These are phyloP conservation scores for Stenodera caucasica DNA, from an alignment of 2,888 invertebrate species.

Conservation along the genomic window DNA sequence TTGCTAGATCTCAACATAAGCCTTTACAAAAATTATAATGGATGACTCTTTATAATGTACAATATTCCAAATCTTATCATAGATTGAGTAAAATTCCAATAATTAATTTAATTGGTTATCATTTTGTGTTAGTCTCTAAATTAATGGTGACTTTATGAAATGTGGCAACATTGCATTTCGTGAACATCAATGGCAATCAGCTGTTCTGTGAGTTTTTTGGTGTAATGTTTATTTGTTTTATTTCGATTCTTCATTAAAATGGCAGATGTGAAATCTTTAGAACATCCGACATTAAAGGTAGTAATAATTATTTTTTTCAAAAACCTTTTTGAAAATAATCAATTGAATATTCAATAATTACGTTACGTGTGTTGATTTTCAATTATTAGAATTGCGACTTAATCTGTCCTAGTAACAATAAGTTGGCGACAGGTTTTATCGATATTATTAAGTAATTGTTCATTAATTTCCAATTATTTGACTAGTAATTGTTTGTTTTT, in stretches of 20 bases:
- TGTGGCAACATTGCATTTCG: background rate
- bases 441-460: background rate
- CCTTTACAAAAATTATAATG: too few species aligned
- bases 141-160: too few species aligned
- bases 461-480: too few species aligned
- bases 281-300: constrained; percentile 95
- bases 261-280: constrained; percentile 92
- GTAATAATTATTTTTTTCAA: too few species aligned
- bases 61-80: too few species aligned
- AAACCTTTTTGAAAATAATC: background rate
- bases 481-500: too few species aligned
- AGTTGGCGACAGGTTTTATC: background rate
- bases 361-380: background rate
- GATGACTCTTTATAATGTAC: too few species aligned
- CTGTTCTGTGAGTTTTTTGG: constrained; percentile 30
- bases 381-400: background rate
- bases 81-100: too few species aligned
- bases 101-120: too few species aligned
- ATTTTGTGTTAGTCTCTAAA: too few species aligned
- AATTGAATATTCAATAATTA: background rate
- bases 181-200: constrained; percentile 23
- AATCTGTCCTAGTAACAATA: background rate
- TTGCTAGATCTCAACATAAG: too few species aligned
- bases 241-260: constrained; percentile 57
- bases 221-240: constrained; percentile 33